Base-by-base conservation (phyloP, 2,888 invertebrate genomes). In the Esperia sulphurella region DNA sequence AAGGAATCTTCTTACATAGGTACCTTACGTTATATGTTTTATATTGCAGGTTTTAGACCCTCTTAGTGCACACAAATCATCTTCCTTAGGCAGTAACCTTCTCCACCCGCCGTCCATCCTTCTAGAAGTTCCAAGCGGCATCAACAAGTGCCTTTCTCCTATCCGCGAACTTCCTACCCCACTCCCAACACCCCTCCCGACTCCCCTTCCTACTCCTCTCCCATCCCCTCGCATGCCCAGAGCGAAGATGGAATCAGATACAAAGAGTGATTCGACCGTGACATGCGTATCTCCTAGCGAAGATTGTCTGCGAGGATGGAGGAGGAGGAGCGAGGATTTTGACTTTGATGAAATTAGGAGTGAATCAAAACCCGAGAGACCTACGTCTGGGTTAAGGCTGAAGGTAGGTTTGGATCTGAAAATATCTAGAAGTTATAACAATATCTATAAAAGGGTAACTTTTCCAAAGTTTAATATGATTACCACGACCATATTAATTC, bases 121-220 rank as follows among this genome's bases (percentile, higher is more conserved):
- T 30, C 90, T 95, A 47, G 95, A 95, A 90, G 94, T 95, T 61
- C 95, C 95, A 38, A 92, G 92, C 74, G 86, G 91, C 67, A 93
- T 93, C 64, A 94, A 93, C 71, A 94, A 94, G 81, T 95, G 95
- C 85, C 91, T 95, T 57, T 95, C 95, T 45, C 95, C 95, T 0
- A 95, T 95, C 57, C 89, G 94, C 57, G 95, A 95, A 78, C 90
- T 95, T 59, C 95, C 95, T 3, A 94, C 95, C 4, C 94, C 94
- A 5, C 89, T 93, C 46, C 94, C 94, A 10, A 91, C 91, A 9
- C 92, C 92, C 0, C 75, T 89, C 0, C 87, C 90, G 0, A 93
- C 93, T 10, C 94, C 94, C 3, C 89, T 93, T 12, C 90, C 94
- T 10, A 94, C 94, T 0, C 95, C 94, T 0, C 83, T 94, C 14